phyloP scores from a whole-genome alignment of 2,113 vertebrate species.

The Petaurus breviceps region DNA sequence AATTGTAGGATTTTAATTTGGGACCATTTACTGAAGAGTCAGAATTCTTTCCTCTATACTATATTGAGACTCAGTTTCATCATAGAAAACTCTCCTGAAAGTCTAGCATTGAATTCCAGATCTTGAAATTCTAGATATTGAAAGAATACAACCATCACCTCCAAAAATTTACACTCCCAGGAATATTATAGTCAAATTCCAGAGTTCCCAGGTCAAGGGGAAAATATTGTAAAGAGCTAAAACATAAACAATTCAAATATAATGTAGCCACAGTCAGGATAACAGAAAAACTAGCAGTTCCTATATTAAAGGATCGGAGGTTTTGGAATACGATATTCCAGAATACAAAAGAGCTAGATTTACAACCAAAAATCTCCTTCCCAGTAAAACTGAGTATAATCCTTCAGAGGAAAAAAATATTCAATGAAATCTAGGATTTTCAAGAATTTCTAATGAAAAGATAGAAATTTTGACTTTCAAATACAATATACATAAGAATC shows the following conservation, averaged over 20 bases:
- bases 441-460: neutral
- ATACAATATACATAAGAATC: too few species aligned
- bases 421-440: neutral
- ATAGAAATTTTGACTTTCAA: too few species aligned
- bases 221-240: neutral
- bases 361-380: neutral
- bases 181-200: neutral
- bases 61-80: neutral
- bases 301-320: neutral
- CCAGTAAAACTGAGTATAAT: neutral
- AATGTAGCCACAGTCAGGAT: neutral
- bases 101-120: neutral
- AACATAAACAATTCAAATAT: neutral
- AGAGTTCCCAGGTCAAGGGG: neutral
- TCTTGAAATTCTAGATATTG: neutral
- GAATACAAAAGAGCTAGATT: neutral
- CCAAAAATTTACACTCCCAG: neutral
- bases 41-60: neutral
- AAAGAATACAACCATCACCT: neutral
- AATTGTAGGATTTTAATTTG: neutral
- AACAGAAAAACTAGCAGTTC: neutral
- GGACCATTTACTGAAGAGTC: neutral
- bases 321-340: neutral
- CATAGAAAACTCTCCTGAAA: neutral
- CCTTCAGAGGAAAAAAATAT: neutral